Conservation (phyloP, 2,888 invertebrate genomes). For the Athalia cordata region DNA sequence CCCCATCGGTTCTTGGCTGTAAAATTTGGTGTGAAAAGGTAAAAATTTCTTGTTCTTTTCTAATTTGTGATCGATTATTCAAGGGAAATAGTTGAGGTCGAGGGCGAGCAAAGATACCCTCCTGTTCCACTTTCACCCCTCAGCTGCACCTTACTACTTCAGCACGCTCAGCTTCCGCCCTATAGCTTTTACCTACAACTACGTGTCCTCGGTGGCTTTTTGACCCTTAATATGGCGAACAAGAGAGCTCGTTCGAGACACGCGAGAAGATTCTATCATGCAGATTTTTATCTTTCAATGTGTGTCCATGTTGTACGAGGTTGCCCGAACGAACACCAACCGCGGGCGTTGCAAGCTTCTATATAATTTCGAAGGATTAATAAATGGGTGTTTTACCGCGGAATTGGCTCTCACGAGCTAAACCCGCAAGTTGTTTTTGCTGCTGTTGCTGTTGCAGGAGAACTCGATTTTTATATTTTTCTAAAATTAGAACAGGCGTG, state of each 20-base stretch:
- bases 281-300: too few species aligned
- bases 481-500: constrained; percentile 4
- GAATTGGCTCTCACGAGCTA: constrained; percentile 10
- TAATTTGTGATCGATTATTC: too few species aligned
- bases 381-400: neutral
- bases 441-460: neutral
- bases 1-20: too few species aligned
- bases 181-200: neutral
- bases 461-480: constrained; percentile 20
- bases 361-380: constrained; percentile 30
- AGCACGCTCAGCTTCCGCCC: too few species aligned
- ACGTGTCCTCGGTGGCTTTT: neutral
- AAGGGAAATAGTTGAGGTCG: too few species aligned
- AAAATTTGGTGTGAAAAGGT: too few species aligned
- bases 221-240: neutral
- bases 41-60: too few species aligned
- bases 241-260: constrained; percentile 15
- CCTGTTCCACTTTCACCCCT: too few species aligned
- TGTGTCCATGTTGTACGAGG: constrained; percentile 9
- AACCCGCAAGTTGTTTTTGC: neutral
- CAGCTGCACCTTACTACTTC: too few species aligned
- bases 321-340: constrained; percentile 2
- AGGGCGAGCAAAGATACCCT: too few species aligned
- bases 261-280: constrained; percentile 33
- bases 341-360: neutral